phyloP scores from a whole-genome alignment of 2,113 vertebrate species.

The Copsychus sechellarum region DNA sequence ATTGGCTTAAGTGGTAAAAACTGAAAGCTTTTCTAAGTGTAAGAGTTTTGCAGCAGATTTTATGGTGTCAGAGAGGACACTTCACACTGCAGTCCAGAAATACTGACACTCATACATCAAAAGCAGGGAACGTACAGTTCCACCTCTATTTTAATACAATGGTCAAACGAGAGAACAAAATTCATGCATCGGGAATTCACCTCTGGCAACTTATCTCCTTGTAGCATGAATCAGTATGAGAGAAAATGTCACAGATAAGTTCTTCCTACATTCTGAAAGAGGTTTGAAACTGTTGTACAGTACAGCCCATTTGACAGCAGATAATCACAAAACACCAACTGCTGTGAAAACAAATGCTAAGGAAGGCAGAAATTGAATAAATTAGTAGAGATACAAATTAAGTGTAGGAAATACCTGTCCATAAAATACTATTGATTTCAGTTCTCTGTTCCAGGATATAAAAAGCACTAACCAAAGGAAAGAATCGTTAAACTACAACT shows the following conservation, averaged over 20 bases:
- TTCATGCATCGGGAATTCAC: background rate
- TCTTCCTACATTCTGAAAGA: background rate
- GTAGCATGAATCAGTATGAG: background rate
- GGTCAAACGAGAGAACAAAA: background rate
- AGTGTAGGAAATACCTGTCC: background rate
- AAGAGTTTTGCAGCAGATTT: background rate
- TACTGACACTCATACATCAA: background rate
- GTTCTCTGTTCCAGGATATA: background rate
- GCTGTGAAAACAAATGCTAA: background rate
- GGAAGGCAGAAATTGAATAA: background rate
- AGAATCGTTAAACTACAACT: background rate
- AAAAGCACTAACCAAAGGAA: background rate
- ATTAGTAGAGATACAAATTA: background rate
- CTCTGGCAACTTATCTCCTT: background rate
- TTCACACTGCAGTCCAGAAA: background rate
- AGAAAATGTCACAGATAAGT: background rate
- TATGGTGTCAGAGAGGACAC: background rate
- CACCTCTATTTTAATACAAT: background rate
- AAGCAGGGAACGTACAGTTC: background rate
- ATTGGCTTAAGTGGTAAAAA: background rate
- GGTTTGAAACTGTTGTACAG: background rate
- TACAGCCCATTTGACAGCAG: background rate
- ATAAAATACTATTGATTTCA: background rate
- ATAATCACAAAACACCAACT: background rate
- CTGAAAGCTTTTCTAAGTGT: background rate